Conservation (phyloP, 2,797 vertebrate genomes). For the Rhinella marina region DNA sequence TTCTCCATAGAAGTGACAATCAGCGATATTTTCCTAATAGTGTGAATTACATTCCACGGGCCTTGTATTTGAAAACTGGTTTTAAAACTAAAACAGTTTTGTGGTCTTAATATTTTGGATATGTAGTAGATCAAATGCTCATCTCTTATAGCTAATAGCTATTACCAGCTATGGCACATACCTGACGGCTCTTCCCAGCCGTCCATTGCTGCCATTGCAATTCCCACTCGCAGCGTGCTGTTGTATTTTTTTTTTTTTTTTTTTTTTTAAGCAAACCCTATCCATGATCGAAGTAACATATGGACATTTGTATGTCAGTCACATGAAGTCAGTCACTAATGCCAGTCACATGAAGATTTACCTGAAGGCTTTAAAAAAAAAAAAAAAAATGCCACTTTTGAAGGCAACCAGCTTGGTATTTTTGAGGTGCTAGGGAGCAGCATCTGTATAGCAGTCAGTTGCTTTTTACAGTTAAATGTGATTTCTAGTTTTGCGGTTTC, state of each 20-base stretch:
- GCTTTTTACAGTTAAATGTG: background rate
- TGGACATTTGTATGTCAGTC: background rate
- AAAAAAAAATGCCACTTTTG: background rate
- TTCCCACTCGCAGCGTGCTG: too few species aligned
- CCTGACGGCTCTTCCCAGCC: background rate
- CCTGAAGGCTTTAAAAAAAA: background rate
- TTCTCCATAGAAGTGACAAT: background rate
- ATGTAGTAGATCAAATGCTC: background rate
- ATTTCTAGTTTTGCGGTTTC: background rate
- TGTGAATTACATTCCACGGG: background rate
- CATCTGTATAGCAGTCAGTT: background rate
- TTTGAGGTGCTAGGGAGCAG: background rate
- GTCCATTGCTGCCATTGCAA: background rate
- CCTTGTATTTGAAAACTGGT: background rate
- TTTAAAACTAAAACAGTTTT: background rate
- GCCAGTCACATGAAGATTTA: background rate
- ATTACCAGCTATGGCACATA: background rate
- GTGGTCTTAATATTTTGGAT: background rate
- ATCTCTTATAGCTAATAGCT: background rate
- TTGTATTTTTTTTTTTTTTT: too few species aligned
- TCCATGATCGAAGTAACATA: background rate
- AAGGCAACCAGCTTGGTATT: background rate
- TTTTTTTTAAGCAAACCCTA: too few species aligned
- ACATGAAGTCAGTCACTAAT: background rate
- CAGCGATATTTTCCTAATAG: background rate